Conservation (phyloP, 2,888 invertebrate species). For the Eupithecia pulchellata region DNA sequence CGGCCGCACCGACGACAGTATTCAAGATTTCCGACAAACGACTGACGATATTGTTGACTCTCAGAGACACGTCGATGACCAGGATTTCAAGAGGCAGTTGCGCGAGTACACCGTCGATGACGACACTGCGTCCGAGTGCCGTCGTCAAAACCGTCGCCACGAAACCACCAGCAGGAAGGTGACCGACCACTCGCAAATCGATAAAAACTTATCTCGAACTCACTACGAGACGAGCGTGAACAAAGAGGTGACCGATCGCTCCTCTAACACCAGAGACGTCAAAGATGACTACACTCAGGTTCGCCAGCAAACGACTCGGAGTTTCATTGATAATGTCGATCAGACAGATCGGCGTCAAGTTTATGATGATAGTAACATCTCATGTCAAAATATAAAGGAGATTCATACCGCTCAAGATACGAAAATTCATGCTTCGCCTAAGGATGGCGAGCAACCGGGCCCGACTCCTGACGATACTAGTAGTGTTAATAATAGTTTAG, state of each 20-base stretch:
- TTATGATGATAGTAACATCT: conserved; percentile 44
- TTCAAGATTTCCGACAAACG: conserved; percentile 52
- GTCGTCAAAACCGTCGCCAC: conserved; percentile 33
- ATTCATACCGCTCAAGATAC: conserved; percentile 43
- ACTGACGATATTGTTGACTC: conserved; percentile 67
- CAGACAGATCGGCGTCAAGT: conserved; percentile 49
- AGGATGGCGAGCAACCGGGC: conserved; percentile 50
- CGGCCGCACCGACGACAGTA: conserved; percentile 44
- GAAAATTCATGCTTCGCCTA: conserved; percentile 51
- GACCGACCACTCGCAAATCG: conserved; percentile 45
- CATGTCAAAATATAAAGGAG: conserved; percentile 51
- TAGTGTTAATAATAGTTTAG: conserved; percentile 25
- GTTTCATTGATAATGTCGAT: conserved; percentile 49
- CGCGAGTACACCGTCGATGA: conserved; percentile 49
- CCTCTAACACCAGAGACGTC: conserved; percentile 45
- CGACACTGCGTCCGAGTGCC: conserved; percentile 48
- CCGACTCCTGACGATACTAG: conserved; percentile 5
- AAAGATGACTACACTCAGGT: conserved; percentile 45
- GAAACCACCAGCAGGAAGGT: conserved; percentile 45
- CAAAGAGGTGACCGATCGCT: conserved; percentile 47
- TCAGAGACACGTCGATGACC: conserved; percentile 69
- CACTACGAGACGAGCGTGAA: conserved; percentile 31
- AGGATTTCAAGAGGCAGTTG: conserved; percentile 63
- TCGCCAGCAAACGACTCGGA: conserved; percentile 42
- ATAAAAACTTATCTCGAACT: conserved; percentile 45